phyloP scores from a whole-genome alignment of 1,140 invertebrate genomes.

The Saccostrea echinata region DNA sequence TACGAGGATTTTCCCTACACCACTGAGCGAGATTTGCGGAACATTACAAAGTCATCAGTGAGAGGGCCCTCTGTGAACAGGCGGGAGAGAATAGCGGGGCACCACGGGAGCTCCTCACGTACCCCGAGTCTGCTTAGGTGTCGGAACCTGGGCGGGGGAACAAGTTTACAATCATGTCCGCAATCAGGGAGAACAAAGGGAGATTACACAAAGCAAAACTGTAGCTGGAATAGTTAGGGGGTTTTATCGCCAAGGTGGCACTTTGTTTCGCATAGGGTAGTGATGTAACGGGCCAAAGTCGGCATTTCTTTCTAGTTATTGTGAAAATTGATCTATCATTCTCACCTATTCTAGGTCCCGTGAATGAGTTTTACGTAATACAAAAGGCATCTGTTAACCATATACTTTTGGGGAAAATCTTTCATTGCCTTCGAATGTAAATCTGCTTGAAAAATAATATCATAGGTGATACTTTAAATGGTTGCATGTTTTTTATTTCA shows the following conservation, averaged over 20 bases:
- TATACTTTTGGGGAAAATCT: background rate
- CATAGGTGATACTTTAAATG: background rate
- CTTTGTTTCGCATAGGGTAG: background rate
- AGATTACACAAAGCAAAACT: conserved; percentile 13
- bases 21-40: background rate
- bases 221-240: conserved; percentile 2
- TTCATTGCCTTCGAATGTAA: background rate
- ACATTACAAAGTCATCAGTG: background rate
- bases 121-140: background rate
- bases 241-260: background rate
- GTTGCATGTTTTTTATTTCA: too few species aligned
- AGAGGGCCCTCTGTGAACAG: background rate
- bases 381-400: background rate
- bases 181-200: conserved; percentile 13
- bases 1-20: background rate
- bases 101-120: background rate
- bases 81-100: background rate
- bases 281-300: conserved; percentile 11
- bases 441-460: background rate
- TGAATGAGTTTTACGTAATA: background rate
- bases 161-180: conserved; percentile 22
- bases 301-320: conserved; percentile 4
- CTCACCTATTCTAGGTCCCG: background rate
- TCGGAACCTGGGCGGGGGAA: background rate
- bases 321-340: conserved; percentile 23